Base-by-base conservation (phyloP, 2,113 vertebrate species). In the Tragelaphus imberbis region DNA sequence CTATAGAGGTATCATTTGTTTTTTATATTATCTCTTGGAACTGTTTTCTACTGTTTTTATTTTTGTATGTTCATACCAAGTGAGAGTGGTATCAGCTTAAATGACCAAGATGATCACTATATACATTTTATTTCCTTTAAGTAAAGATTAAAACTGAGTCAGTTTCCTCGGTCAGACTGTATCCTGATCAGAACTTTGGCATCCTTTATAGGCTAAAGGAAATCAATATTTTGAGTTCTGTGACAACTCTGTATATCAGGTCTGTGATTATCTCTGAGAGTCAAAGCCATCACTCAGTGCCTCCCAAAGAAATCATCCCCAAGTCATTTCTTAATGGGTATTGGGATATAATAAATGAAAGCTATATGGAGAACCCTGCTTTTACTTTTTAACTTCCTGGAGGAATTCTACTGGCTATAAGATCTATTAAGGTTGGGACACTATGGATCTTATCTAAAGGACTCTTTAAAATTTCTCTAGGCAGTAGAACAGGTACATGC, bases 11-110 rank as follows among this genome's bases (percentile, higher is more conserved):
- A 7, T 80, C 77, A 91, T 82, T 92, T 91, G 5, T 91, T 93
- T 95, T 21, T 93, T 44, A 89, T 56, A 88, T 75, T 93, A 81
- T 75, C 40, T 89, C 28, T 97, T 92, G 63, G 25, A 95, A 90
- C 17, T 44, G 25, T 94, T 96, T 87, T 28, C 36, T 79, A 87
- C 21, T 75, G 27, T 90, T 92, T 93, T 94, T 91, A 56, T 85
- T 89, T 88, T 84, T 88, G 58, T 61, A 59, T 65, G 53, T 84
- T 97, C 55, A 33, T 87, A 92, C 21, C 30, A 92, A 77, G 14
- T 94, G 63, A 88, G 40, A 94, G 9, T 88, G 25, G 3, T 71
- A 12, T n/a, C 77, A 30, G 16, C 19, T 82, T 88, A 91, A 94
- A 77, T 84, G 58, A 30, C 28, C 40, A 81, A 58, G 21, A 55